Evolutionary conservation across 2,888 invertebrate genomes (phyloP).

Genomic region (Ptilodon capucinus): DNA sequence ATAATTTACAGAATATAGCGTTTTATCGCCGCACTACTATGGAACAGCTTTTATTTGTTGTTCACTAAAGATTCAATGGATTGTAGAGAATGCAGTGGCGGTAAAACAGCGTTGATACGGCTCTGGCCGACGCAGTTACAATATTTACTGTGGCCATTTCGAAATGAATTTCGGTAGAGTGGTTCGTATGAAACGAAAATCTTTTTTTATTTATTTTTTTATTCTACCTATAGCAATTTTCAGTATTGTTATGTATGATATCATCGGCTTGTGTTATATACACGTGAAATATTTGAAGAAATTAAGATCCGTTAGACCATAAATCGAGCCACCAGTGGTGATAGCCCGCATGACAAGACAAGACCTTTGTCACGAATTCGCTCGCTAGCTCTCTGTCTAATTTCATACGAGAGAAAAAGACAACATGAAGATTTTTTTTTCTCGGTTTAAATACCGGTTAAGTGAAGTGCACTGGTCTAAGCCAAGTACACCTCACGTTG

Average conservation of each 20-base stretch:
- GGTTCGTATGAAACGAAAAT: conserved; percentile 12
- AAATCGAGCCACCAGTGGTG: too few species aligned
- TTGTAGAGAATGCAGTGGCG: conserved; percentile 63
- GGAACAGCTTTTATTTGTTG: conserved; percentile 53
- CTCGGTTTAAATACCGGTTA: too few species aligned
- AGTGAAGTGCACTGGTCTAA: too few species aligned
- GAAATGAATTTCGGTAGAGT: conserved; percentile 34
- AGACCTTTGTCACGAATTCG: too few species aligned
- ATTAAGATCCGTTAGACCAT: too few species aligned
- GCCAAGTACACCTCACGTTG: too few species aligned
- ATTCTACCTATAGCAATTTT: background rate
- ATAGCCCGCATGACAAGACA: too few species aligned
- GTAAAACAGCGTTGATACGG: conserved; percentile 50
- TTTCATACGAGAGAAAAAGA: too few species aligned
- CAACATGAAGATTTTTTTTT: too few species aligned
- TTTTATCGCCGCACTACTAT: conserved; percentile 46
- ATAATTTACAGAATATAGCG: conserved; percentile 51
- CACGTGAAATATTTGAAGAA: too few species aligned
- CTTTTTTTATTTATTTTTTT: conserved; percentile 8
- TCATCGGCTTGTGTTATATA: too few species aligned
- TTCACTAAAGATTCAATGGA: conserved; percentile 65
- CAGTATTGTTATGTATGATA: background rate
- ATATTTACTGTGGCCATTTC: conserved; percentile 40
- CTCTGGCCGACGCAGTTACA: conserved; percentile 39
- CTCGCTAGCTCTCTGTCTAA: too few species aligned